Evolutionary conservation across 2,888 invertebrate genomes (phyloP), one percentile per base, ranked within the genome.

Genomic region (Ectemnius cavifrons): DNA sequence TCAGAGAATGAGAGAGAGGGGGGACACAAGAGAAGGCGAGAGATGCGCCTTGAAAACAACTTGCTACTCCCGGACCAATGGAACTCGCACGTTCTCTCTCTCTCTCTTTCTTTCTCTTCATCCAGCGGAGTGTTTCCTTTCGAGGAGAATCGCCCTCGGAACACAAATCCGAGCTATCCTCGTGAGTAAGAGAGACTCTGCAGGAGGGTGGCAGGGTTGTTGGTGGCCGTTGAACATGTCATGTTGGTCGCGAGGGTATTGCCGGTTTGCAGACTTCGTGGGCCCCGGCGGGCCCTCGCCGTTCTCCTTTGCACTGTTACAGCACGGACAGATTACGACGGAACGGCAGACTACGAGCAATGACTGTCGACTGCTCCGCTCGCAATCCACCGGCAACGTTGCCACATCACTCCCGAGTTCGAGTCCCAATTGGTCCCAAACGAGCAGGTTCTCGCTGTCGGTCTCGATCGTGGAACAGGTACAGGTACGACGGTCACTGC

Each of bases 341-440:
- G 79, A 83, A 82, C 71, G 74, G 78, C 28, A 37, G 28, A 37
- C 37, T 37, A 20, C 77, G 85, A 85, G 71, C 80, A 74, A 82
- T 84, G 82, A 81, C 81, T 77, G 71, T 65, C 71, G 79, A 83
- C 77, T 79, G 75, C 71, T 78, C 65, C 73, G 71, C 81, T 73
- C 67, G 68, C 73, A 65, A 79, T 78, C 81, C 77, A 86, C 83
- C 82, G 79, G 86, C 89, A 85, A 86, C 86, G 88, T 87, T 88
- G 86, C 88, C 87, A 86, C 85, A 85, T 88, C 84, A 79, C 83
- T 76, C 76, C 72, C 63, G 64, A 66, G 49, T 63, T 69, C 61
- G 73, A 71, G 75, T 78, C 37, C 37, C 37, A 37, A 37, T 37
- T 37, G 37, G 37, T 37, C 37, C 37, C 37, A 37, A 37, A 8